Conservation (phyloP, 1,140 invertebrate species). For the Eufriesea mexicana region DNA sequence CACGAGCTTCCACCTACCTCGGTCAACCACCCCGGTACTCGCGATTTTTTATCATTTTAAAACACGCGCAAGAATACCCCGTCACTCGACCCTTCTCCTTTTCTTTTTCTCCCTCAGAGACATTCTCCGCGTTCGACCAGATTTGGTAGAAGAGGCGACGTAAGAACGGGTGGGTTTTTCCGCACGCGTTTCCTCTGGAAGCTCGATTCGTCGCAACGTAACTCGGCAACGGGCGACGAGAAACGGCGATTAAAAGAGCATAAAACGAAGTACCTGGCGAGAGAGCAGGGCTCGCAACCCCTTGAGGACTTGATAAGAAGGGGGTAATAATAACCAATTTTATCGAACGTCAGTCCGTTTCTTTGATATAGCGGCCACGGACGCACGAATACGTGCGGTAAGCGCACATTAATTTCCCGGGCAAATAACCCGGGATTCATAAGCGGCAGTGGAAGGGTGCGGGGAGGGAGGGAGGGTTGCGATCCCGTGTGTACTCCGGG, state of each 20-base stretch:
- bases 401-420: slow-evolving; percentile 54
- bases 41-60: background rate
- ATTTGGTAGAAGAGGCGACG: background rate
- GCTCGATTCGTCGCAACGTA: too few relatives aligned
- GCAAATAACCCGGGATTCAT: slow-evolving; percentile 52
- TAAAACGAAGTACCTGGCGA: slow-evolving; percentile 29
- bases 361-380: slow-evolving; percentile 46
- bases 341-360: slow-evolving; percentile 53
- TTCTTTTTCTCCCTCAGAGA: background rate
- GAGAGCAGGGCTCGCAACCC: slow-evolving; percentile 32
- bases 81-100: too few relatives aligned
- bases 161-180: background rate
- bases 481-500: slow-evolving; percentile 9
- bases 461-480: background rate
- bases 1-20: background rate
- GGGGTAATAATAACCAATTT: slow-evolving; percentile 55
- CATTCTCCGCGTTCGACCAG: background rate
- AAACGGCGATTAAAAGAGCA: slow-evolving; percentile 26
- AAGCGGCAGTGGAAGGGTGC: background rate
- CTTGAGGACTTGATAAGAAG: slow-evolving; percentile 56
- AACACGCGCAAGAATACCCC: background rate
- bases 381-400: slow-evolving; percentile 28
- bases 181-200: background rate
- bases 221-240: background rate
- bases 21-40: slow-evolving; percentile 11